Evolutionary conservation across 2,888 invertebrate genomes (phyloP), one percentile per base, ranked within the genome.

Genomic region (Harmothoe impar): DNA sequence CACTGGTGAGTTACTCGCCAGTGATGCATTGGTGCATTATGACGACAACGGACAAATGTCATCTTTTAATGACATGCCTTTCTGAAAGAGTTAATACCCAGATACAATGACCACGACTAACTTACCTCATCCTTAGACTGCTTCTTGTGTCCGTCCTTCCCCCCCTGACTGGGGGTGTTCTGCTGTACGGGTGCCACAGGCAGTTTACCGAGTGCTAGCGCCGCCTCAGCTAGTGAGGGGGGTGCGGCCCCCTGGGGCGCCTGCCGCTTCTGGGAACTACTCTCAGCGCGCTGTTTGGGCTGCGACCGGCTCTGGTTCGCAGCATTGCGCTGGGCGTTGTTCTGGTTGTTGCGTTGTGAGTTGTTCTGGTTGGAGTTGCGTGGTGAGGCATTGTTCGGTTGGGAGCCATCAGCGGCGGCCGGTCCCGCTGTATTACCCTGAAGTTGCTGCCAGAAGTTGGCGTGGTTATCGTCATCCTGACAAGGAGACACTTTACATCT

Each of bases 381-480:
- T 3, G 10, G n/a, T n/a, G n/a, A n/a, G n/a, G n/a, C n/a, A n/a
- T n/a, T n/a, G 3, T 17, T 17, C 3, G 77, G 77, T 5, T n/a
- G 20, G 29, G 17, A 17, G 12, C 15, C 10, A n/a, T 1, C n/a
- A 5, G 0, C 17, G 35, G 35, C 5, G 10, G 23, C 25, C 43
- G 35, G 35, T 72, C 15, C 15, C 33, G 17, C 33, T 10, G 10
- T 1, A n/a, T n/a, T n/a, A 25, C 52, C 77, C 35, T 81, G 54
- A 23, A 90, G 25, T 33, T 90, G 78, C 35, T 90, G 90, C 90
- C 90, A 90, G 31, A 90, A 56, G 78, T 84, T 90, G 33, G 90
- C 90, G 54, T 77, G 78, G 31, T 84, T 52, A 54, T 90, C 78
- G 43, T 89, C 86, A 86, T 86, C 86, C 86, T 86, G 86, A 10